Base-by-base conservation (phyloP, 2,113 vertebrate genomes). In the Motacilla tschutschensis region DNA sequence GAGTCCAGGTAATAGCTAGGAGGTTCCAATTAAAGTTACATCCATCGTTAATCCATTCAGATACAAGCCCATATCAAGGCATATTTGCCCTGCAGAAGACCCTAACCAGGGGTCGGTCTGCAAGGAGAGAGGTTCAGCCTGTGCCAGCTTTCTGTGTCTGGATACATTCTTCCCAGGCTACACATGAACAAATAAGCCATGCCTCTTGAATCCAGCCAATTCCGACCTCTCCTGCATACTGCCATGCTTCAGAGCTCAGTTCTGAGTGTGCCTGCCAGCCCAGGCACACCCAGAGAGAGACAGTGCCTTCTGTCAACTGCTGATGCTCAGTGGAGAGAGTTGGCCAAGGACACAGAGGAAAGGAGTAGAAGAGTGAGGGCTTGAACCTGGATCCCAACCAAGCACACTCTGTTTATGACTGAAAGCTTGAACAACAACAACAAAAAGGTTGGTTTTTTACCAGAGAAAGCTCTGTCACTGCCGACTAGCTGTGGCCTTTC, bases 221-320 rank as follows among this genome's bases (percentile, higher is more conserved):
- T 67, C 85, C 0, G 0, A 79, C 64, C 22, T 6, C 60, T 92
- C n/a, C 85, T 76, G 44, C 53, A 29, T 70, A 41, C 33, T 11
- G 40, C 72, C 55, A 63, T 87, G 93, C 82, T 92, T 90, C 87
- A 92, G 79, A 94, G 87, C 85, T 77, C 72, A 53, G 93, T 84
- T 94, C 87, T 90, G 79, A 74, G 76, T 79, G 93, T 90, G 89
- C 79, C 75, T 93, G 89, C 85, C 89, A 89, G 76, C 65, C 62
- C 1, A 10, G 85, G 72, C 84, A 82, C 89, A 74, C 82, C 75
- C 84, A 44, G 72, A 59, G 55, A 88, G 72, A 87, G 31, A 71
- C 82, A 80, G 85, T 74, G 82, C 82, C 76, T 94, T 79, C 82
- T 90, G 79, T 92, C 60, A 85, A 10, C 38, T 70, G 47, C 70